These are phyloP conservation scores for Nannoperca obscura DNA, from an alignment of 2,797 vertebrate species.

Conservation along the genomic window DNA sequence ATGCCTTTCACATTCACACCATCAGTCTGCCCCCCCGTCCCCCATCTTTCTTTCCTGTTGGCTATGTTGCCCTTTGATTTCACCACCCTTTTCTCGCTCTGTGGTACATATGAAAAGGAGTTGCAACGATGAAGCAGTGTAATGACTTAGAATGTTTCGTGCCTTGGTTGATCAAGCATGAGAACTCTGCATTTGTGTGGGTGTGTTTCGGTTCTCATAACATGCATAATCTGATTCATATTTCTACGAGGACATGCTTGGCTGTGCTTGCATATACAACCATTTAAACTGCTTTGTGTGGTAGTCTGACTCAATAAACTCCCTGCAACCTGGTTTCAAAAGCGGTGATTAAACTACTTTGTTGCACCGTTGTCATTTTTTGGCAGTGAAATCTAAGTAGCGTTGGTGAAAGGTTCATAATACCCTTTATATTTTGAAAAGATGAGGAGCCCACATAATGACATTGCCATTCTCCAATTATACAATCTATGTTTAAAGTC, in stretches of 20 bases:
- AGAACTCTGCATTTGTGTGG: constrained; percentile 7
- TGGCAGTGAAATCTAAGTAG: not conserved
- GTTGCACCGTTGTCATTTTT: not conserved
- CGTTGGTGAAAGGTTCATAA: not conserved
- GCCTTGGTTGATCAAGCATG: constrained; percentile 35
- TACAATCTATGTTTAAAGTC: constrained; percentile 12
- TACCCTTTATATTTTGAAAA: not conserved
- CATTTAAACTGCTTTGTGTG: not conserved
- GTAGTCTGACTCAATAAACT: not conserved
- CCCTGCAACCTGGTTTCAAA: not conserved
- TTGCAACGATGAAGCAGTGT: constrained; percentile 47
- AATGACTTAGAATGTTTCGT: constrained; percentile 43
- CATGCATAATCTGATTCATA: constrained; percentile 2
- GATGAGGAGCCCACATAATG: not conserved
- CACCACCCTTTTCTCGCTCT: constrained; percentile 26
- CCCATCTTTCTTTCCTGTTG: constrained; percentile 11
- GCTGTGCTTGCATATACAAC: not conserved
- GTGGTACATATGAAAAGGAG: constrained; percentile 44
- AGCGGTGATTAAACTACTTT: constrained; percentile 15
- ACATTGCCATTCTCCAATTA: not conserved
- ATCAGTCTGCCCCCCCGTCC: constrained; percentile 2
- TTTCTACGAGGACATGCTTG: not conserved
- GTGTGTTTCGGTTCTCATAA: not conserved
- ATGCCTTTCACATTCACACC: constrained; percentile 29
- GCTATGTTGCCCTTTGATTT: constrained; percentile 55